A percentile compares a stretch with the other conserved stretches of the same genome.
phyloP scores from a whole-genome alignment of 1,140 invertebrate genomes.

The Uloborus diversus region DNA sequence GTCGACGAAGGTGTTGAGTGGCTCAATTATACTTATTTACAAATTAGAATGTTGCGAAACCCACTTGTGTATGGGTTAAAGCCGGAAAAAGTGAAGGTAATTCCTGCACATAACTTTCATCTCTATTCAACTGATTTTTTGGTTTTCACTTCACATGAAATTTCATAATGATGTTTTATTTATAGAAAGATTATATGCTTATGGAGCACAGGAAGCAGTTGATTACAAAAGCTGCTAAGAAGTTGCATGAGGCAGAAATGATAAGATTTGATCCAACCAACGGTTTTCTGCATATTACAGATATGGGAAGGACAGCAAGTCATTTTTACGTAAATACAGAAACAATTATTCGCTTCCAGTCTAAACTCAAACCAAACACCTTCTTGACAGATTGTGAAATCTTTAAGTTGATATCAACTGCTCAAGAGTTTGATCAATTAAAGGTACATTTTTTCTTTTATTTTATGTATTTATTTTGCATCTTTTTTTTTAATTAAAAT shows the following conservation, averaged over 20 bases:
- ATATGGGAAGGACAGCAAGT: slow-evolving; percentile 94
- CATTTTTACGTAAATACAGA: slow-evolving; percentile 98
- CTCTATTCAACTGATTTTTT: neutral
- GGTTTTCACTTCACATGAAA: neutral
- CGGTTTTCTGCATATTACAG: slow-evolving; percentile 83
- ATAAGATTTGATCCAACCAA: slow-evolving; percentile 87
- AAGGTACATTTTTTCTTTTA: slow-evolving; percentile 73
- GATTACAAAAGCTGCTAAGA: slow-evolving; percentile 80
- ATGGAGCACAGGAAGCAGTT: slow-evolving; percentile 77
- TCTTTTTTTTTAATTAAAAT: slow-evolving; percentile 1
- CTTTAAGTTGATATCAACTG: slow-evolving; percentile 85
- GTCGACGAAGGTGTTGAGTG: slow-evolving; percentile 96
- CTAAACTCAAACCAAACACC: slow-evolving; percentile 76
- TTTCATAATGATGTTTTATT: slow-evolving; percentile 26
- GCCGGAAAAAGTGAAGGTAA: slow-evolving; percentile 72
- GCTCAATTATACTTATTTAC: slow-evolving; percentile 97
- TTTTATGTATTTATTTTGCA: neutral
- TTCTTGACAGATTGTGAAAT: neutral
- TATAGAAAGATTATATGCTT: slow-evolving; percentile 80
- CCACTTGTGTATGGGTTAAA: slow-evolving; percentile 89
- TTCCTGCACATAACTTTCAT: neutral
- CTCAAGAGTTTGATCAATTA: slow-evolving; percentile 95
- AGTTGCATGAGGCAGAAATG: slow-evolving; percentile 93
- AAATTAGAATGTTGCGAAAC: slow-evolving; percentile 92
- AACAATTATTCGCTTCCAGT: slow-evolving; percentile 90